Evolutionary conservation across 2,888 invertebrate genomes (phyloP).

Genomic region (Drosophila anomalipes): DNA sequence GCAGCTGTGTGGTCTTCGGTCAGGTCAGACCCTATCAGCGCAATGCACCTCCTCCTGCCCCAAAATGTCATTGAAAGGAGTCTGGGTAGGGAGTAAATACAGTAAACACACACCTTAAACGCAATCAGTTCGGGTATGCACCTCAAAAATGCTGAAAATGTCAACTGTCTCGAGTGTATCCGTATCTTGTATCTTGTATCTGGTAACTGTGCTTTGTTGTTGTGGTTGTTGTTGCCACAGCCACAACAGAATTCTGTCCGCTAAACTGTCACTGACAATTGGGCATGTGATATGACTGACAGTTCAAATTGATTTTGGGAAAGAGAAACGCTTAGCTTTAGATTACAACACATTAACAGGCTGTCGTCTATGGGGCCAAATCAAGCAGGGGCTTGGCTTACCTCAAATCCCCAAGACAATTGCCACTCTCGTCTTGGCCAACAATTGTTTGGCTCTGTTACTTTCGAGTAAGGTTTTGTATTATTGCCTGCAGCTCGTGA

Average conservation of each 20-base stretch:
- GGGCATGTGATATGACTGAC: conserved; percentile 70
- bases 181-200: conserved; percentile 17
- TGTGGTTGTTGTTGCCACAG: conserved; percentile 12
- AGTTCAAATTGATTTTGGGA: conserved; percentile 72
- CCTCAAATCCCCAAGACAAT: conserved; percentile 37
- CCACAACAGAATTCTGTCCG: conserved; percentile 51
- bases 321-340: conserved; percentile 61
- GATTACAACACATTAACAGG: conserved; percentile 73
- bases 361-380: conserved; percentile 30
- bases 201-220: conserved; percentile 11
- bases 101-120: conserved; percentile 45
- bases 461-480: background rate
- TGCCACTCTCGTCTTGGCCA: conserved; percentile 14
- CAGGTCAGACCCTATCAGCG: conserved; percentile 15
- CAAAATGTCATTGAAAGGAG: conserved; percentile 36
- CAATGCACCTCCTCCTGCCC: background rate
- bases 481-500: background rate
- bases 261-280: conserved; percentile 70
- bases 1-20: conserved; percentile 31
- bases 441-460: conserved; percentile 16
- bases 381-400: conserved; percentile 30
- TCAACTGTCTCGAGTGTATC: conserved; percentile 55
- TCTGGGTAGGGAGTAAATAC: conserved; percentile 10
- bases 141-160: conserved; percentile 48
- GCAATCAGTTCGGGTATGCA: conserved; percentile 50